Evolutionary conservation across 2,797 vertebrate species (phyloP).

Genomic region (Gymnocypris eckloni): DNA sequence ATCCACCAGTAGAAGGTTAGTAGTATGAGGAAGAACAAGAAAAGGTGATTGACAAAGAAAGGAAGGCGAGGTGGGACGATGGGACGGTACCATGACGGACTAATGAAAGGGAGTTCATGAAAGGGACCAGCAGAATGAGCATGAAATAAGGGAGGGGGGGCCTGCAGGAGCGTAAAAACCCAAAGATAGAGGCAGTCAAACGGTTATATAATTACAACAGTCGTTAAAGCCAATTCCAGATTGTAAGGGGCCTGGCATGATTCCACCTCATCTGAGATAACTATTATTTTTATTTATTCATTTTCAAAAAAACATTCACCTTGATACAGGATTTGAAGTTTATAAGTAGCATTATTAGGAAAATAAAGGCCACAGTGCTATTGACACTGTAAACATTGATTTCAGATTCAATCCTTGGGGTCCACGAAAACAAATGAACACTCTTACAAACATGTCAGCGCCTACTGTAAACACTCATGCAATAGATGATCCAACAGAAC

Average conservation of each 20-base stretch:
- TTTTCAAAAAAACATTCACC: neutral
- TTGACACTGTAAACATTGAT: constrained; percentile 6
- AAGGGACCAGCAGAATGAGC: constrained; percentile 3
- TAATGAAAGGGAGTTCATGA: neutral
- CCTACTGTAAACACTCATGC: constrained; percentile 20
- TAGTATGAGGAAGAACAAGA: neutral
- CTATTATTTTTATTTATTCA: neutral
- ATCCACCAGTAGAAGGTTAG: neutral
- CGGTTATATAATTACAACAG: constrained; percentile 20
- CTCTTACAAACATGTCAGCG: constrained; percentile 4
- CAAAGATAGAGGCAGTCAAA: neutral
- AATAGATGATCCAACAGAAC: neutral
- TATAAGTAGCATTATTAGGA: neutral
- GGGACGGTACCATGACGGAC: neutral
- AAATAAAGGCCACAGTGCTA: neutral
- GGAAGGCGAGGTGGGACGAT: neutral
- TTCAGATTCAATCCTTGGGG: neutral
- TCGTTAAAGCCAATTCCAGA: constrained; percentile 18
- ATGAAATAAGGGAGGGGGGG: neutral
- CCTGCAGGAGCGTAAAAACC: neutral
- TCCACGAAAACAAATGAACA: neutral
- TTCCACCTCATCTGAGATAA: neutral
- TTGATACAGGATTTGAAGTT: neutral
- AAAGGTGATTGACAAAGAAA: neutral
- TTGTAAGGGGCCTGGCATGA: neutral